Base-by-base conservation (phyloP, 2,888 invertebrate genomes). In the Zygogramma bicolorata region DNA sequence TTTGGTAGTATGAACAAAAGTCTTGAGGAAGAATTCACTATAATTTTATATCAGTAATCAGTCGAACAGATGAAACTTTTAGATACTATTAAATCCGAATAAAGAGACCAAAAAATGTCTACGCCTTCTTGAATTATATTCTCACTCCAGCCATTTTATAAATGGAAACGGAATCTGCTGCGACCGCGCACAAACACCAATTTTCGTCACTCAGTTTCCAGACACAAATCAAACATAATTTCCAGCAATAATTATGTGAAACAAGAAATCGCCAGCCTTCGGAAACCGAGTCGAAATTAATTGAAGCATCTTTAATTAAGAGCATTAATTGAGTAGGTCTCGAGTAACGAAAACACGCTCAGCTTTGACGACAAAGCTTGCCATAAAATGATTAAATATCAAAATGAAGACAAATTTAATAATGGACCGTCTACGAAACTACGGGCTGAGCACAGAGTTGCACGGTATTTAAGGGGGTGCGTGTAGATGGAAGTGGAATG, bases 381-480 rank as follows among this genome's bases (percentile, higher is more conserved):
- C 85, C 84, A 83, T 84, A 85, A 85, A 85, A 85, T 85, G 85
- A 86, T 85, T 85, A 86, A 85, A 85, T 85, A 85, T 84, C 85
- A 86, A 86, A 86, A 86, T 85, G 86, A 84, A 86, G 86, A 84
- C 84, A 84, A 85, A 85, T 85, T 85, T 85, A 85, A 85, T 85
- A 85, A 84, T 83, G 80, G 81, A 78, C 82, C 84, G 83, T 82
- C 82, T 83, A 79, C 80, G 77, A 78, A 77, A 81, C 80, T 75
- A 75, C 76, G 78, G 78, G 80, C 75, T 77, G 78, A 77, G 77
- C 79, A 77, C 80, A 68, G 79, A 74, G 76, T 73, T 80, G 77
- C 77, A 78, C 74, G 71, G 75, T 61, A 65, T 46, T 67, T 60
- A 59, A 63, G 40, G 57, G 62, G 42, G 40, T 63, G 63, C 63